Evolutionary conservation across 2,113 vertebrate species (phyloP).

Genomic region (Gasterosteus nipponicus): DNA sequence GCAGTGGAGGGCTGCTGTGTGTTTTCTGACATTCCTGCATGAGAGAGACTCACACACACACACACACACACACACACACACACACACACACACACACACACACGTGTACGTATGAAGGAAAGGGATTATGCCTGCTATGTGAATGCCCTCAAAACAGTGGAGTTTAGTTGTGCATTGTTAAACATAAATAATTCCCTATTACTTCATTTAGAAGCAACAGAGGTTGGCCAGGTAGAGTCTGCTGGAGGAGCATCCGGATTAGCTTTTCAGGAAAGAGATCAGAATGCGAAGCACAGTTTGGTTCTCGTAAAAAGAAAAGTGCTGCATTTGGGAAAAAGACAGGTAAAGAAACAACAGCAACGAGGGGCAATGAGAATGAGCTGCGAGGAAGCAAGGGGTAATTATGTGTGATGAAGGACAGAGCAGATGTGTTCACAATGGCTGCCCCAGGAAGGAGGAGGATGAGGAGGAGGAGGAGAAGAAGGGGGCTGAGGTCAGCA

Average conservation of each 20-base stretch:
- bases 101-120: slow-evolving; percentile 14
- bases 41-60: too few relatives aligned
- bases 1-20: slow-evolving; percentile 63
- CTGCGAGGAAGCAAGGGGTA: slow-evolving; percentile 37
- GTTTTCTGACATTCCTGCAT: too few relatives aligned
- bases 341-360: slow-evolving; percentile 46
- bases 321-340: slow-evolving; percentile 38
- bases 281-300: slow-evolving; percentile 41
- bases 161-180: slow-evolving; percentile 59
- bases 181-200: slow-evolving; percentile 57
- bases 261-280: slow-evolving; percentile 52
- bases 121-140: slow-evolving; percentile 48
- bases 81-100: slow-evolving; percentile 25
- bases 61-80: slow-evolving; percentile 34
- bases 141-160: slow-evolving; percentile 55
- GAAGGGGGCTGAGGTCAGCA: slow-evolving; percentile 76
- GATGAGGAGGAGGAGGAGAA: slow-evolving; percentile 42
- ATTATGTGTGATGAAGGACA: slow-evolving; percentile 59
- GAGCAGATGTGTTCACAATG: slow-evolving; percentile 68
- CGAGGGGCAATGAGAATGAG: slow-evolving; percentile 46
- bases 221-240: slow-evolving; percentile 43
- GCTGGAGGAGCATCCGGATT: slow-evolving; percentile 45
- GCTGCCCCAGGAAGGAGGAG: slow-evolving; percentile 60
- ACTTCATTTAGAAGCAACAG: slow-evolving; percentile 62
- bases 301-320: slow-evolving; percentile 46